Conservation (phyloP, 1,140 invertebrate genomes). For the Diorhabda sublineata region DNA sequence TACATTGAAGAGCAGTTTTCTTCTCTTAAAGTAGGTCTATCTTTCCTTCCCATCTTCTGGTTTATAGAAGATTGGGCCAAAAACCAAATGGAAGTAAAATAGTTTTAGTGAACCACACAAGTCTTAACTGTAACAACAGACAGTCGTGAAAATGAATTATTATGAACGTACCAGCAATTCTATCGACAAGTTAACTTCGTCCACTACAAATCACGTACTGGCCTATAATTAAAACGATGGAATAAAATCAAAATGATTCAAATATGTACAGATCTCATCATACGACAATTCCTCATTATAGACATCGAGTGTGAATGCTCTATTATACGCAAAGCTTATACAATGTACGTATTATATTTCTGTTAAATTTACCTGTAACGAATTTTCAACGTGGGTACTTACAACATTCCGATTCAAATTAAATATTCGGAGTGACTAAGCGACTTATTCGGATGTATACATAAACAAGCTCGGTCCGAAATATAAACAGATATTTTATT, state of each 20-base stretch:
- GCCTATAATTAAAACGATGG: not conserved
- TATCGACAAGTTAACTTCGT: too few relatives aligned
- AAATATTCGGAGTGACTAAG: not conserved
- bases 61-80: slow-evolving; percentile 4
- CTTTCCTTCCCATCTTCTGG: not conserved
- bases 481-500: too few relatives aligned
- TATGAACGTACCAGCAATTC: too few relatives aligned
- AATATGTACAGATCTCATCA: slow-evolving; percentile 19
- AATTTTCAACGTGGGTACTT: not conserved
- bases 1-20: too few relatives aligned
- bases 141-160: too few relatives aligned
- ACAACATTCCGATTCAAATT: not conserved
- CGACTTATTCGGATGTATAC: not conserved
- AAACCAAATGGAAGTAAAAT: too few relatives aligned
- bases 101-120: too few relatives aligned
- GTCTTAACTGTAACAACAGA: too few relatives aligned
- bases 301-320: slow-evolving; percentile 25
- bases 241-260: slow-evolving; percentile 27
- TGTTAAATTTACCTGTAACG: slow-evolving; percentile 16
- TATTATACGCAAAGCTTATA: slow-evolving; percentile 26
- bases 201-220: not conserved
- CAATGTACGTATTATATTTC: slow-evolving; percentile 24
- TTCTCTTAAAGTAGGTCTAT: too few relatives aligned
- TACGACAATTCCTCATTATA: slow-evolving; percentile 34
- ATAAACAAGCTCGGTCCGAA: too few relatives aligned